Evolutionary conservation across 1,140 invertebrate species (phyloP).

Genomic region (Belonocnema kinseyi): DNA sequence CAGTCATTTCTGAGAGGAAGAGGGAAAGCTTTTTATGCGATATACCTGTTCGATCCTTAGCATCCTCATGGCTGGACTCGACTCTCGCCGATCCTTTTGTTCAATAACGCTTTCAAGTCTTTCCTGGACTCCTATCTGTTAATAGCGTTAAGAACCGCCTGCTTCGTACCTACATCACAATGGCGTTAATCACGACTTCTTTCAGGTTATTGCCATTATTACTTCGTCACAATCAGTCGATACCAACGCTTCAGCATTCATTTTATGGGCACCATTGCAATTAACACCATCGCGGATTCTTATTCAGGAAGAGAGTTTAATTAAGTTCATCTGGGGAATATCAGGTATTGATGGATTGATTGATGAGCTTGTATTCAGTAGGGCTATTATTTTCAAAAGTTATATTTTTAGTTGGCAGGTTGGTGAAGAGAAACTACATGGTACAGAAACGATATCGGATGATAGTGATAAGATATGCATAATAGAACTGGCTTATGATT

Average conservation of each 20-base stretch:
- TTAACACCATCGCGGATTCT: not conserved
- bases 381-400: too few relatives aligned
- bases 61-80: constrained; percentile 4
- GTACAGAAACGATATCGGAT: too few relatives aligned
- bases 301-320: not conserved
- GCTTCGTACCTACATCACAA: constrained; percentile 37
- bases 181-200: constrained; percentile 47
- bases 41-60: constrained; percentile 12
- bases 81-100: constrained; percentile 12
- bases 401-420: too few relatives aligned
- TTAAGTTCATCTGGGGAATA: not conserved
- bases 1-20: constrained; percentile 14
- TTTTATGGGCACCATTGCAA: not conserved
- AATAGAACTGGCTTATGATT: too few relatives aligned
- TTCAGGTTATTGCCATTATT: constrained; percentile 34
- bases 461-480: too few relatives aligned
- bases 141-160: constrained; percentile 25
- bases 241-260: constrained; percentile 12
- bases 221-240: constrained; percentile 31
- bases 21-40: constrained; percentile 17
- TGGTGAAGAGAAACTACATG: too few relatives aligned
- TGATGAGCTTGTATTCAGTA: too few relatives aligned
- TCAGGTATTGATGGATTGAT: not conserved
- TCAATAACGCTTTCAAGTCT: constrained; percentile 6
- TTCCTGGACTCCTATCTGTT: constrained; percentile 12